These are phyloP conservation scores for Cheracebus regulus DNA, from an alignment of 2,797 vertebrate genomes.

Conservation along the genomic window DNA sequence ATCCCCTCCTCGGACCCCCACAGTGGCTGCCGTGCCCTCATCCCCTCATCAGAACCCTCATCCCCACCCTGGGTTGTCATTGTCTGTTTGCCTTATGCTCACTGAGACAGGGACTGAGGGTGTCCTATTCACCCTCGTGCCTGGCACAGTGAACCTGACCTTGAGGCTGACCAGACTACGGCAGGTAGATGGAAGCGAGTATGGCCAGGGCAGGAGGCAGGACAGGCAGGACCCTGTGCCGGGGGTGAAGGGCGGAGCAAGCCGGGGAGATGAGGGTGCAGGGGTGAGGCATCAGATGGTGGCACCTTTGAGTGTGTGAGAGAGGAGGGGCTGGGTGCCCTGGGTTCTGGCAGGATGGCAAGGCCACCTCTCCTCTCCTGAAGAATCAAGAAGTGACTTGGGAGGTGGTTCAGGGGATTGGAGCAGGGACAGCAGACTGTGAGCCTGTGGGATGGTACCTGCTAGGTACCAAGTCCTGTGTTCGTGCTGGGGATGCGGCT, in stretches of 20 bases:
- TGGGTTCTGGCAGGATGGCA: neutral
- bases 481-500: neutral
- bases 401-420: neutral
- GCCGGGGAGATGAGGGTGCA: too few species aligned
- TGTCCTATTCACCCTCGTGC: neutral
- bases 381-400: neutral
- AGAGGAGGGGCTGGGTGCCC: too few species aligned
- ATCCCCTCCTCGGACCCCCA: neutral
- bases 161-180: neutral
- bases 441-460: neutral
- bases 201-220: neutral
- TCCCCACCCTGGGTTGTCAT: neutral
- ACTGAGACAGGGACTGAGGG: neutral
- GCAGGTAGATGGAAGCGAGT: neutral
- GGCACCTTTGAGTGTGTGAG: neutral
- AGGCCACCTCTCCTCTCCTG: neutral
- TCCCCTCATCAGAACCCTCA: neutral
- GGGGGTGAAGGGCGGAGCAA: neutral
- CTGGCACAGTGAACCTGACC: neutral
- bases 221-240: neutral
- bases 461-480: neutral
- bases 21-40: accelerated
- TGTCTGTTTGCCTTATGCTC: neutral
- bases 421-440: too few species aligned
- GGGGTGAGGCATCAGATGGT: neutral